Evolutionary conservation across 2,797 vertebrate genomes (phyloP).

Genomic region (Loriculus beryllinus): DNA sequence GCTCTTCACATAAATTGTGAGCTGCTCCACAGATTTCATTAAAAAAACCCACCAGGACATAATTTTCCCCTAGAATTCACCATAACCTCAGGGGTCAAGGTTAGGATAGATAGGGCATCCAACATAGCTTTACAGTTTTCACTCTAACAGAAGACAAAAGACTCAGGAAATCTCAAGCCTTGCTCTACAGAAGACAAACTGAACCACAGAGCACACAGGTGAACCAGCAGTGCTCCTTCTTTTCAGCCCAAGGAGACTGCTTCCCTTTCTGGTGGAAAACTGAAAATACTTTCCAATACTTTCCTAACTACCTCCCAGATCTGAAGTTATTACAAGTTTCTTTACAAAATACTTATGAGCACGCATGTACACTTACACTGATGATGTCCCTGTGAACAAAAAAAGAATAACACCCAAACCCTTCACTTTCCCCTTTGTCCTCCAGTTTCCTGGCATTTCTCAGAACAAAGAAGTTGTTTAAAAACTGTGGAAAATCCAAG

Average conservation of each 20-base stretch:
- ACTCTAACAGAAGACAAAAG: background rate
- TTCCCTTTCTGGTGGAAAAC: background rate
- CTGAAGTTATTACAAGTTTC: background rate
- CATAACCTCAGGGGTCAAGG: background rate
- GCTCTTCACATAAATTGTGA: background rate
- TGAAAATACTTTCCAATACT: background rate
- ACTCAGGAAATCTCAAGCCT: background rate
- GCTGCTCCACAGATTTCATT: background rate
- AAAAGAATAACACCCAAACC: rapidly evolving
- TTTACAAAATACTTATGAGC: background rate
- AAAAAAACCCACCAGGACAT: background rate
- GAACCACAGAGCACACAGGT: background rate
- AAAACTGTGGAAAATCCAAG: background rate
- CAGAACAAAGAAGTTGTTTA: background rate
- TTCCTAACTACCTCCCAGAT: background rate
- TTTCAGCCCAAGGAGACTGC: background rate
- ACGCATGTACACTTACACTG: background rate
- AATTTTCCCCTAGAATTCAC: background rate
- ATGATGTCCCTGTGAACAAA: background rate
- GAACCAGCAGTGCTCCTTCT: background rate
- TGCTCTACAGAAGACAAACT: background rate
- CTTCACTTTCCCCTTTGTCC: background rate
- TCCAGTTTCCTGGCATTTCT: background rate
- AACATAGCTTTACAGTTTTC: background rate
- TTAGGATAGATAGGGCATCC: background rate